These are phyloP conservation scores for Emberiza fucata DNA, from an alignment of 2,113 vertebrate genomes.

Conservation along the genomic window DNA sequence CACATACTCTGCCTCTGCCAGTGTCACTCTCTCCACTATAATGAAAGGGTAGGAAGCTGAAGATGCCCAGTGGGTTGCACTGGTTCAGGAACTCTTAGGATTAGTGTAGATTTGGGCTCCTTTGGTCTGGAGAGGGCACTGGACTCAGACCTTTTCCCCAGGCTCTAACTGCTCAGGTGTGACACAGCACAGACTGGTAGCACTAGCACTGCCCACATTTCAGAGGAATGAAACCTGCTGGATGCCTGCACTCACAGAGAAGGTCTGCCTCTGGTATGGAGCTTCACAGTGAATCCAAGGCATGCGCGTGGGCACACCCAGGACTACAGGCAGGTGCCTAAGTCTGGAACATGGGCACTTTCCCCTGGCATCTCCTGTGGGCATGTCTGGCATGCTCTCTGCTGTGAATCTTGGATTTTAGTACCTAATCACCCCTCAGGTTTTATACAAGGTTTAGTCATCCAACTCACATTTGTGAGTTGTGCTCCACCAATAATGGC, in stretches of 20 bases:
- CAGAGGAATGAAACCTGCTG: not conserved
- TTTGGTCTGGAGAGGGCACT: not conserved
- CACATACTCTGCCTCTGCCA: not conserved
- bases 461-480: not conserved
- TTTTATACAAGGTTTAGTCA: not conserved
- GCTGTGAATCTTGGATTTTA: not conserved
- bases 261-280: not conserved
- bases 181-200: not conserved
- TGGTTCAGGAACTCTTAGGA: not conserved
- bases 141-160: not conserved
- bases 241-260: not conserved
- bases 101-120: not conserved
- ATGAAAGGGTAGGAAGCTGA: not conserved
- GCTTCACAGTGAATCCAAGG: not conserved
- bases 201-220: accelerated
- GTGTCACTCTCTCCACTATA: not conserved
- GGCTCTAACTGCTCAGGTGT: not conserved
- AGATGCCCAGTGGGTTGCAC: not conserved
- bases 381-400: not conserved
- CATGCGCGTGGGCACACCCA: accelerated
- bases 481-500: accelerated
- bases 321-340: not conserved
- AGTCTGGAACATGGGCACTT: not conserved
- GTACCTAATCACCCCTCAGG: not conserved
- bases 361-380: not conserved